phyloP scores from a whole-genome alignment of 2,113 vertebrate species.

The Cyprinodon variegatus region DNA sequence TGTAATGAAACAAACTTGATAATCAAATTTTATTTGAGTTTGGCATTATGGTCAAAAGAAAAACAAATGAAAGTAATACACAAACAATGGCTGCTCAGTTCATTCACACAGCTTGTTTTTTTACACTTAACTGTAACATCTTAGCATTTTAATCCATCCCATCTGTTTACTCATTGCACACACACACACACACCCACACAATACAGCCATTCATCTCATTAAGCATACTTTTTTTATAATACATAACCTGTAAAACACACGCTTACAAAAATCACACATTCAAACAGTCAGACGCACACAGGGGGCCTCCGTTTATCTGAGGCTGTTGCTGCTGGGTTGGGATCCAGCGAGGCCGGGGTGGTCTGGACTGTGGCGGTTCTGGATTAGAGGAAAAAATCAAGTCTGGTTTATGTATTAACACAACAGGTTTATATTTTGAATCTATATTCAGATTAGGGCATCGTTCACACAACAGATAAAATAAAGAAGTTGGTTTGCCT shows the following conservation, averaged over 20 bases:
- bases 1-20: slow-evolving; percentile 12
- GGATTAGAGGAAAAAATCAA: not conserved
- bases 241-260: slow-evolving; percentile 63
- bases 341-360: slow-evolving; percentile 90
- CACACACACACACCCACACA: slow-evolving; percentile 12
- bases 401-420: not conserved
- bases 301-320: slow-evolving; percentile 81
- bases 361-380: slow-evolving; percentile 98
- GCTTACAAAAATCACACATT: slow-evolving; percentile 56
- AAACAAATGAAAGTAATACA: slow-evolving; percentile 60
- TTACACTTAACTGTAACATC: slow-evolving; percentile 45
- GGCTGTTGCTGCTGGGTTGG: slow-evolving; percentile 94
- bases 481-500: not conserved
- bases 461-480: not conserved
- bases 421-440: too few relatives aligned
- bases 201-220: slow-evolving; percentile 28
- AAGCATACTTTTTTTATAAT: slow-evolving; percentile 55
- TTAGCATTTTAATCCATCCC: slow-evolving; percentile 11
- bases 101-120: slow-evolving; percentile 33
- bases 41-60: slow-evolving; percentile 64
- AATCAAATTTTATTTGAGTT: slow-evolving; percentile 74
- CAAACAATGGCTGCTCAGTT: slow-evolving; percentile 29
- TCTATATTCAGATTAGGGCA: not conserved
- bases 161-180: slow-evolving; percentile 14
- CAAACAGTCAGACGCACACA: slow-evolving; percentile 38